Conservation (phyloP, 1,140 invertebrate genomes). For the Orchesella cincta region DNA sequence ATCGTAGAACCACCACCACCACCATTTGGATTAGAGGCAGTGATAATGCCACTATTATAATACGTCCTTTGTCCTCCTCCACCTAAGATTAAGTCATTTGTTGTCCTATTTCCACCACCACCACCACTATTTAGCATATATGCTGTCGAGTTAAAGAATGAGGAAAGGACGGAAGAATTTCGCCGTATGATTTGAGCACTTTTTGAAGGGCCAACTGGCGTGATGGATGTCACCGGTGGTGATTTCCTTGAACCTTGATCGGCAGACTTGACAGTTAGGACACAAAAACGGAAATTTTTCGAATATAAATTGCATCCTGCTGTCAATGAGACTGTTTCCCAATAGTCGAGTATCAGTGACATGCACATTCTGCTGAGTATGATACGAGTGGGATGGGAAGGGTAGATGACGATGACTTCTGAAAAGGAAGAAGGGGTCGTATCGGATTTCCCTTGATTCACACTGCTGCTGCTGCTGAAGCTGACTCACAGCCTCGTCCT, state of each 20-base stretch:
- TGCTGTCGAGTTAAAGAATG: conserved; percentile 10
- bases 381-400: background rate
- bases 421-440: conserved; percentile 14
- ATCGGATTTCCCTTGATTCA: conserved; percentile 6
- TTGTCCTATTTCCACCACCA: conserved; percentile 1
- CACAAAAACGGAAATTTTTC: conserved; percentile 48
- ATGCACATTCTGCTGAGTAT: conserved; percentile 36
- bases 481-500: background rate
- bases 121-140: conserved; percentile 3
- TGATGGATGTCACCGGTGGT: background rate
- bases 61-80: background rate
- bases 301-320: conserved; percentile 50
- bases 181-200: conserved; percentile 1
- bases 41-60: conserved; percentile 16
- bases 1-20: background rate
- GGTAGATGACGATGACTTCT: background rate
- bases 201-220: conserved; percentile 4
- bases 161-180: conserved; percentile 7
- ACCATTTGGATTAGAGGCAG: background rate
- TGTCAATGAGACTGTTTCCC: conserved; percentile 48
- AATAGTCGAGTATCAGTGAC: conserved; percentile 48
- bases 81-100: background rate
- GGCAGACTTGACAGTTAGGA: conserved; percentile 40
- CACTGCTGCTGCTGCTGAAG: background rate
- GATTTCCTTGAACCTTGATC: conserved; percentile 32